These are phyloP conservation scores for Australoheros facetus DNA, from an alignment of 2,797 vertebrate genomes.

Conservation along the genomic window DNA sequence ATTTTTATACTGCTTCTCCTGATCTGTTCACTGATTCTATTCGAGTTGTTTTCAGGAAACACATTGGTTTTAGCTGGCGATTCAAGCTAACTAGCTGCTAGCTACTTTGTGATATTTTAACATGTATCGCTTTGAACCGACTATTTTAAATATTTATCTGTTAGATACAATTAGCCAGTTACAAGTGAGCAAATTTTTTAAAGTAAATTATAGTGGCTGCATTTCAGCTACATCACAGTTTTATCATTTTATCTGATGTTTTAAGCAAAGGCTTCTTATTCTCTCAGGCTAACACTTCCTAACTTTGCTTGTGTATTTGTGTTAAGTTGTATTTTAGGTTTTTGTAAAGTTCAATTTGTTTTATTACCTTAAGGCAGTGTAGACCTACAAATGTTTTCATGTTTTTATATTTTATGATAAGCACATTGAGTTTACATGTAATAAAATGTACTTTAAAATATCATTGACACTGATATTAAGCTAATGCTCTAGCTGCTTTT, in stretches of 20 bases:
- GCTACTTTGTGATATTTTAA: background rate
- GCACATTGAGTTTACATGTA: background rate
- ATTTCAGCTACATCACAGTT: background rate
- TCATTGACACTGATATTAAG: background rate
- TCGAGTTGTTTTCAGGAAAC: background rate
- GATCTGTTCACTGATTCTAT: background rate
- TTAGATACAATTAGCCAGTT: background rate
- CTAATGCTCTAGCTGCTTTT: background rate
- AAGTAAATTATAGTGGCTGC: background rate
- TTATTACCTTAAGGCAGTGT: background rate
- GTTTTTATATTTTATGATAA: background rate
- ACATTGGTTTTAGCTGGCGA: background rate
- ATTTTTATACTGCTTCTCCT: background rate
- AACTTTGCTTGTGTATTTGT: background rate
- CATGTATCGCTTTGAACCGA: no score
- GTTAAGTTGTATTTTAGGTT: background rate
- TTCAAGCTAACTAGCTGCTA: background rate
- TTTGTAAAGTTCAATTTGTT: background rate
- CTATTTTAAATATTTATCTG: no score
- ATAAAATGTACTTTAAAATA: background rate
- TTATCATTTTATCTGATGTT: background rate
- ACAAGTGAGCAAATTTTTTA: background rate
- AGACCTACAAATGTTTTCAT: background rate
- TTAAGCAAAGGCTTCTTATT: background rate
- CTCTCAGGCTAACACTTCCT: no score